These are phyloP conservation scores for Bagarius yarrelli DNA, from an alignment of 2,113 vertebrate genomes.

Conservation along the genomic window DNA sequence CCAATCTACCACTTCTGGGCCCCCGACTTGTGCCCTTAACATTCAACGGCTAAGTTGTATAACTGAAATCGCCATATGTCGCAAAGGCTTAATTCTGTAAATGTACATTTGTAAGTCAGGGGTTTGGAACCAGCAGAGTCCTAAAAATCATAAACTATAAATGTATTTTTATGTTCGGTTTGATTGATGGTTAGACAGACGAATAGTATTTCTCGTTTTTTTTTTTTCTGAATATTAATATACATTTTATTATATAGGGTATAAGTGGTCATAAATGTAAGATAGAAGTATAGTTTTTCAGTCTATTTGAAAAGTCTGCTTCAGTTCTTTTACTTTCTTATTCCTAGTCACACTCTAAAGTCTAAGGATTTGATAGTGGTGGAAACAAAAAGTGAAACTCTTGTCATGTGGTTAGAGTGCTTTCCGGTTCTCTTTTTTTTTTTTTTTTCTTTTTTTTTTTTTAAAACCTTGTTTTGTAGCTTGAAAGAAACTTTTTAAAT, in stretches of 20 bases:
- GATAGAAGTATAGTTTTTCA: no score
- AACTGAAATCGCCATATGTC: no score
- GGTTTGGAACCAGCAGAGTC: no score
- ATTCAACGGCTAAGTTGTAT: no score
- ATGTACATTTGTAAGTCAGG: no score
- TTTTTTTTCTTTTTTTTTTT: slow-evolving; percentile 1
- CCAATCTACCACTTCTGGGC: no score
- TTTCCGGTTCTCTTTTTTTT: slow-evolving; percentile 28
- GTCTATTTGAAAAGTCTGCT: neutral
- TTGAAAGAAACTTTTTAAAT: neutral
- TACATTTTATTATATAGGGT: no score
- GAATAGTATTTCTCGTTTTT: neutral
- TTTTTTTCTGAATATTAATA: no score
- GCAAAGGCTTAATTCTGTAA: no score
- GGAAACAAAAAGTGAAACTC: slow-evolving; percentile 27
- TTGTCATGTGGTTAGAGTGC: slow-evolving; percentile 28
- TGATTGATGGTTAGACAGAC: neutral
- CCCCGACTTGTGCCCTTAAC: no score
- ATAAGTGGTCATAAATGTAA: no score
- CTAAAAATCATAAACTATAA: no score
- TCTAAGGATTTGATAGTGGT: neutral
- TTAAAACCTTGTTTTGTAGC: neutral
- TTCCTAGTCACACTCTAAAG: neutral
- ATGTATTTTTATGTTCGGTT: neutral
- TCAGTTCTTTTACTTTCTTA: neutral